These are phyloP conservation scores for Myopa testacea DNA, from an alignment of 2,888 invertebrate genomes.

Conservation along the genomic window DNA sequence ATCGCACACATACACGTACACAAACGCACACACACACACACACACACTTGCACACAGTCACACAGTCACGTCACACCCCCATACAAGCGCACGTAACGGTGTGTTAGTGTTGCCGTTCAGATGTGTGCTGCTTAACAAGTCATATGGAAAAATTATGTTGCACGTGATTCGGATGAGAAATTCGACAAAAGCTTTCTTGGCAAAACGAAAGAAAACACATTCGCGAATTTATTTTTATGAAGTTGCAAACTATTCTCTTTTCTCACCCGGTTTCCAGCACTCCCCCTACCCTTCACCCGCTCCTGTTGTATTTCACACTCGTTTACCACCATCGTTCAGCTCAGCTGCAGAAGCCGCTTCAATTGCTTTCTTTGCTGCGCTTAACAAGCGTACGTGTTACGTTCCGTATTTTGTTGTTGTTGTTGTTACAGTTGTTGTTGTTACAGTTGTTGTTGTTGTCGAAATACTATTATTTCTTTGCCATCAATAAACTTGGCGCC, in stretches of 20 bases:
- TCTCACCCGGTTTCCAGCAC: neutral
- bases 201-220: neutral
- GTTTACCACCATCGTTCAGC: neutral
- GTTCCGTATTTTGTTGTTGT: no score
- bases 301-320: neutral
- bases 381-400: neutral
- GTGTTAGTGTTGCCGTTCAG: neutral
- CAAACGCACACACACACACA: neutral
- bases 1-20: neutral
- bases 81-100: neutral
- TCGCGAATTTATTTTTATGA: slow-evolving; percentile 30
- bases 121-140: slow-evolving; percentile 50
- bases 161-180: slow-evolving; percentile 56
- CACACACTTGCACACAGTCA: neutral
- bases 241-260: slow-evolving; percentile 15
- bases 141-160: slow-evolving; percentile 65
- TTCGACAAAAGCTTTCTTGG: slow-evolving; percentile 3
- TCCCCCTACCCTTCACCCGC: no score
- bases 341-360: slow-evolving; percentile 3
- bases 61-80: neutral
- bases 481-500: slow-evolving; percentile 16
- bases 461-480: neutral
- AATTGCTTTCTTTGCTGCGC: slow-evolving; percentile 16
- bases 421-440: slow-evolving; percentile 7
- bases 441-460: neutral